phyloP scores from a whole-genome alignment of 2,113 vertebrate species.

The Menidia beryllina region DNA sequence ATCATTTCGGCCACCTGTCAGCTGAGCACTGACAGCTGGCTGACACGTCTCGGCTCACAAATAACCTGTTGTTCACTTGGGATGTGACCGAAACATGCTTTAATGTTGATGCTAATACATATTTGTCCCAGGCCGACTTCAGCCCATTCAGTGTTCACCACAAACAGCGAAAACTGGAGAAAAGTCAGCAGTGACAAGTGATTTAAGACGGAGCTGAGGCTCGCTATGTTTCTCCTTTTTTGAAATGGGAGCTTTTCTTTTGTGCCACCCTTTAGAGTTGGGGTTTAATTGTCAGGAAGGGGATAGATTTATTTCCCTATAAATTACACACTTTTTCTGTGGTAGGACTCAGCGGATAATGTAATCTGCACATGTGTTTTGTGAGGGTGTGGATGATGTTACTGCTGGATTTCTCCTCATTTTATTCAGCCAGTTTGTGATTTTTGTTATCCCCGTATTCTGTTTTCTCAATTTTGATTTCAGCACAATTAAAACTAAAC shows the following conservation, averaged over 20 bases:
- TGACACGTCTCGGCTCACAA: constrained; percentile 66
- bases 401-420: constrained; percentile 35
- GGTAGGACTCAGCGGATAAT: constrained; percentile 67
- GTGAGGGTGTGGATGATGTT: constrained; percentile 57
- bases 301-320: constrained; percentile 79
- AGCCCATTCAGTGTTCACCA: constrained; percentile 41
- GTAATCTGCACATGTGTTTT: constrained; percentile 75
- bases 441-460: no score
- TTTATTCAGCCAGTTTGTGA: constrained; percentile 13
- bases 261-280: constrained; percentile 77
- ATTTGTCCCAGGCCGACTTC: constrained; percentile 32
- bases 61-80: constrained; percentile 62
- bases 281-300: constrained; percentile 78
- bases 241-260: constrained; percentile 69
- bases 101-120: constrained; percentile 62
- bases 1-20: constrained; percentile 75
- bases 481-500: background rate
- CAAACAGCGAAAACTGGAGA: constrained; percentile 29
- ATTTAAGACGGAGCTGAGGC: constrained; percentile 59
- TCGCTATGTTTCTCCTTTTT: constrained; percentile 38
- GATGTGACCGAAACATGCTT: constrained; percentile 74
- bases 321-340: constrained; percentile 74
- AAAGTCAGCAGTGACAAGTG: constrained; percentile 41
- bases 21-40: constrained; percentile 71
- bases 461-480: background rate